Evolutionary conservation across 1,140 invertebrate genomes (phyloP), one percentile per base, ranked within the genome.

Genomic region (Anoplolepis gracilipes): DNA sequence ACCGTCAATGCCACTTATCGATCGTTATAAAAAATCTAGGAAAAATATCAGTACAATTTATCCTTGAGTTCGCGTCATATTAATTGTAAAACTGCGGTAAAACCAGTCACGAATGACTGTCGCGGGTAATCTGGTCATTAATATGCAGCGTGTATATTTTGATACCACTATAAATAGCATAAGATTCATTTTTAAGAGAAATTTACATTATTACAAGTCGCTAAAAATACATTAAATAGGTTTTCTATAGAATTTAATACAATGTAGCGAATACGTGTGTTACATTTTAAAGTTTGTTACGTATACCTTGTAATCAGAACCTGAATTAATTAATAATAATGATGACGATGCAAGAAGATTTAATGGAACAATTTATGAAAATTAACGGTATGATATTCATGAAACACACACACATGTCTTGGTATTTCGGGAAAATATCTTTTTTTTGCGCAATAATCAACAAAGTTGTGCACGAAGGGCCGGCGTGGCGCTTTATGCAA

Each of bases 81-180:
- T 39, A 77, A 77, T 5, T 25, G 69, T 13, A n/a, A n/a, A n/a
- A n/a, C n/a, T 22, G 11, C 73, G 22, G 22, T 5, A 16, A 76
- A 76, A 49, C 59, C 42, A 53, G 28, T 77, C 42, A n/a, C 11
- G 59, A 46, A 78, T 78, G 64, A 64, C 61, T 19, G 39, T 64
- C 57, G 39, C 19, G 75, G 39, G 46, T 64, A 78, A 64, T 77
- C 39, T 77, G 75, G 39, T 77, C 75, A 53, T 28, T 78, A 11
- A 28, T 55, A 28, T 55, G 28, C 59, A 76, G 19, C 16, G 3
- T 36, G 22, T 42, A 30, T 76, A 61, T 76, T 62, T 61, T 19
- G 42, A 62, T 55, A 33, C n/a, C 19, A 55, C 10, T 73, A 33
- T 28, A 33, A 67, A 22, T 2, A 67, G 5, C 22, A 25, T 39